These are phyloP conservation scores for Isoperla grammatica DNA, from an alignment of 2,888 invertebrate genomes.

Conservation along the genomic window DNA sequence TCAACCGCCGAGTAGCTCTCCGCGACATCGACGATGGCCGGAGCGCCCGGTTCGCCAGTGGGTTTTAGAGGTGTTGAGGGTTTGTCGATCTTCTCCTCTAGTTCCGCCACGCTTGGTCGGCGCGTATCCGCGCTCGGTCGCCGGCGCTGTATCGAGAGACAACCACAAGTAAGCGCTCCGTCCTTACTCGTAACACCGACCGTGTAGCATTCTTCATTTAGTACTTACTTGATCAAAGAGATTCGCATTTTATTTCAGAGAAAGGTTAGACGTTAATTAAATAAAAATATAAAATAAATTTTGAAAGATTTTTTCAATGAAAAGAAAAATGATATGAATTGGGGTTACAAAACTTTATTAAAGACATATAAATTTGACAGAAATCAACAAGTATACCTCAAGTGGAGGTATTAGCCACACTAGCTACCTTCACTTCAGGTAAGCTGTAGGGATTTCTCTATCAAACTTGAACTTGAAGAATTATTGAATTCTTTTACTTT, in stretches of 20 bases:
- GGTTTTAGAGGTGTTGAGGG: constrained; percentile 83
- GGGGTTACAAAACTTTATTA: too few relatives aligned
- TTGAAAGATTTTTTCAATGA: too few relatives aligned
- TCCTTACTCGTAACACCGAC: too few relatives aligned
- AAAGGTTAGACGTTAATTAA: constrained; percentile 8
- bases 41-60: constrained; percentile 74
- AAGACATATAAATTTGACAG: too few relatives aligned
- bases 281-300: constrained; percentile 12
- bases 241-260: too few relatives aligned
- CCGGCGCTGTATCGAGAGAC: constrained; percentile 54
- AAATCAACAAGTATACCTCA: too few relatives aligned
- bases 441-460: too few relatives aligned
- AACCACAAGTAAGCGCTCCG: constrained; percentile 3
- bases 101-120: constrained; percentile 82
- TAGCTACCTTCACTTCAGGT: too few relatives aligned
- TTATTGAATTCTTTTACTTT: too few relatives aligned
- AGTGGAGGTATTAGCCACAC: too few relatives aligned
- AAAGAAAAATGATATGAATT: too few relatives aligned
- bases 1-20: constrained; percentile 95
- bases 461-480: too few relatives aligned
- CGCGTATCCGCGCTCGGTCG: constrained; percentile 87
- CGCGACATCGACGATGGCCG: constrained; percentile 86
- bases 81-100: constrained; percentile 86
- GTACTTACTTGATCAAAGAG: background rate
- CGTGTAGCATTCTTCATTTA: background rate